A percentile compares a stretch with the other conserved stretches of the same genome.
Evolutionary conservation across 2,888 invertebrate genomes (phyloP).

Genomic region (Drosophila bunnanda): DNA sequence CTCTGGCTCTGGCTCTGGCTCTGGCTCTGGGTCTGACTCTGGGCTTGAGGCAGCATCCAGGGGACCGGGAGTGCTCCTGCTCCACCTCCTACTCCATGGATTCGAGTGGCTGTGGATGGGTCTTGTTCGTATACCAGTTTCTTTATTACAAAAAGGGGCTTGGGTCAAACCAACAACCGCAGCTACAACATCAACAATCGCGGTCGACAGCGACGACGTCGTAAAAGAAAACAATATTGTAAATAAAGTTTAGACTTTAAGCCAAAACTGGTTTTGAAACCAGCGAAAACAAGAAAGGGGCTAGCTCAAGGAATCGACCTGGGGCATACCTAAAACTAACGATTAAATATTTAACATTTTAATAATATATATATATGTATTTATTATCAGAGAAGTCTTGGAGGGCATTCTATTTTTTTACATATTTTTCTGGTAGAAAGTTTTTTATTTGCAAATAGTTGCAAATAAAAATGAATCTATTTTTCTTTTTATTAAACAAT

Average conservation of each 20-base stretch:
- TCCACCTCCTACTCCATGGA: background rate
- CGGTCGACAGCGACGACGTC: conserved; percentile 58
- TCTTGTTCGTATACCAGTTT: conserved; percentile 73
- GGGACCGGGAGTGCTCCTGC: conserved; percentile 21
- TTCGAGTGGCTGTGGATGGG: conserved; percentile 24
- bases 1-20: background rate
- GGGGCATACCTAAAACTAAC: background rate
- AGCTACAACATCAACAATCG: conserved; percentile 43
- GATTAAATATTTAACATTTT: background rate
- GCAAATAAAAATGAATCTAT: background rate
- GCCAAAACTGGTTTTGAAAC: conserved; percentile 69
- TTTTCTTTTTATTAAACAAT: background rate
- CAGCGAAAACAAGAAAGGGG: conserved; percentile 66
- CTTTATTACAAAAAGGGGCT: conserved; percentile 80
- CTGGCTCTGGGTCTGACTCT: background rate
- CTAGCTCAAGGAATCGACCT: conserved; percentile 49
- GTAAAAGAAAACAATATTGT: conserved; percentile 81
- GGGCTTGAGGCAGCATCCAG: conserved; percentile 35
- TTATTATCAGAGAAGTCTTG: background rate
- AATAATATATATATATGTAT: background rate
- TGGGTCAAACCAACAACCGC: conserved; percentile 76
- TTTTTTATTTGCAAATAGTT: too few species aligned
- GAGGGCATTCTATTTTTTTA: background rate
- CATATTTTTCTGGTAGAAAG: background rate
- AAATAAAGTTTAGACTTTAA: conserved; percentile 78